Conservation (phyloP, 2,797 vertebrate species). For the Psittacula echo region DNA sequence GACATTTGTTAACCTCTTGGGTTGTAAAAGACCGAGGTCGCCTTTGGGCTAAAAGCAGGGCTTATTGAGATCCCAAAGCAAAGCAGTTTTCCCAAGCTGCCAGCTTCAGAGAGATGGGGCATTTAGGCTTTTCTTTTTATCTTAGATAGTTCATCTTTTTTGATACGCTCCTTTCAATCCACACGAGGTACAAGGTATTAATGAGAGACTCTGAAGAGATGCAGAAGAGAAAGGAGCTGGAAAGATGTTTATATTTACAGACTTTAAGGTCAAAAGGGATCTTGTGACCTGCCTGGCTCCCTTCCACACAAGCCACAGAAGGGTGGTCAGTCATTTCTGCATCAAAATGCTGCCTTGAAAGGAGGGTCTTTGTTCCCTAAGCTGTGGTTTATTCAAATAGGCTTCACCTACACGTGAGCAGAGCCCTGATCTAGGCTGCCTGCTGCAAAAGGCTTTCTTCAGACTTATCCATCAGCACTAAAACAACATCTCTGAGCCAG, state of each 20-base stretch:
- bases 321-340: conserved; percentile 8
- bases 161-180: background rate
- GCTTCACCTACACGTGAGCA: background rate
- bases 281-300: conserved; percentile 9
- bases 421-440: background rate
- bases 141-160: background rate
- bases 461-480: conserved; percentile 53
- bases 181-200: background rate
- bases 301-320: background rate
- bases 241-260: background rate
- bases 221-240: background rate
- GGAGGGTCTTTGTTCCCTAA: conserved; percentile 40
- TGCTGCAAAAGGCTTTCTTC: conserved; percentile 22
- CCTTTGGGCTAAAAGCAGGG: conserved; percentile 63
- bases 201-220: background rate
- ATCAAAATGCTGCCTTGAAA: background rate
- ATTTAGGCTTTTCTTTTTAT: background rate
- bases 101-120: background rate
- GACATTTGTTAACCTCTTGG: conserved; percentile 65
- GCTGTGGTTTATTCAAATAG: conserved; percentile 20
- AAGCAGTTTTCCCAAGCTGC: conserved; percentile 43
- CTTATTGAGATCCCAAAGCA: conserved; percentile 65
- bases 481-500: conserved; percentile 42
- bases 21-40: conserved; percentile 67
- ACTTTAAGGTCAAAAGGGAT: background rate